A percentile compares a stretch with the other conserved stretches of the same genome.
These are phyloP conservation scores for Macroglossus sobrinus DNA, from an alignment of 2,113 vertebrate genomes.

Conservation along the genomic window DNA sequence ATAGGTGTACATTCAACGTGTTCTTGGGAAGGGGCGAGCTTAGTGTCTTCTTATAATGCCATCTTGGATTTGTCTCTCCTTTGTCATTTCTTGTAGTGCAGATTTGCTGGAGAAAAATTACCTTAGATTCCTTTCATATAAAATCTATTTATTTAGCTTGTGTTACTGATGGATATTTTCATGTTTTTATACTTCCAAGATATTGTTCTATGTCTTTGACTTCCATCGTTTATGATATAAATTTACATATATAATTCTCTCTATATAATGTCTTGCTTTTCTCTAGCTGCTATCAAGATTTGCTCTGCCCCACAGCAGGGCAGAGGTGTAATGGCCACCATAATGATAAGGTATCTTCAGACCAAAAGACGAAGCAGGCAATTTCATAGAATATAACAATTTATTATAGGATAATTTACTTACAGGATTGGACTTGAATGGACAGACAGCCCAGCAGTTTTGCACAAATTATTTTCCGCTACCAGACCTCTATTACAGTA, in stretches of 20 bases:
- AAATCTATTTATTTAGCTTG: no score
- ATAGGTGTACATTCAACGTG: no score
- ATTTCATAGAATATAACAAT: neutral
- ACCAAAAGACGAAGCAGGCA: no score
- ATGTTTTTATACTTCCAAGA: neutral
- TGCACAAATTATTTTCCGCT: neutral
- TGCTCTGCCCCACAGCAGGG: neutral
- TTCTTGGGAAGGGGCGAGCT: no score
- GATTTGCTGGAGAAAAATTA: neutral
- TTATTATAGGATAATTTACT: neutral
- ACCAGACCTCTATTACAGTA: neutral
- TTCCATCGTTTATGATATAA: neutral
- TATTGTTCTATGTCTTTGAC: neutral
- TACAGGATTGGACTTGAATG: neutral
- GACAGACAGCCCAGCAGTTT: neutral
- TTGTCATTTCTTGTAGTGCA: neutral
- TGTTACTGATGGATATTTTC: neutral
- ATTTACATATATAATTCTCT: neutral
- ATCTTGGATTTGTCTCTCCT: no score
- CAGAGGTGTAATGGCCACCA: no score
- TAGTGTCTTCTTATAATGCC: no score
- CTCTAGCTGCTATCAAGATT: neutral
- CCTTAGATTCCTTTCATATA: no score
- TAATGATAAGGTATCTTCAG: no score
- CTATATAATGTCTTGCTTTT: neutral